Conservation (phyloP, 2,888 invertebrate species). For the Orthosia incerta region DNA sequence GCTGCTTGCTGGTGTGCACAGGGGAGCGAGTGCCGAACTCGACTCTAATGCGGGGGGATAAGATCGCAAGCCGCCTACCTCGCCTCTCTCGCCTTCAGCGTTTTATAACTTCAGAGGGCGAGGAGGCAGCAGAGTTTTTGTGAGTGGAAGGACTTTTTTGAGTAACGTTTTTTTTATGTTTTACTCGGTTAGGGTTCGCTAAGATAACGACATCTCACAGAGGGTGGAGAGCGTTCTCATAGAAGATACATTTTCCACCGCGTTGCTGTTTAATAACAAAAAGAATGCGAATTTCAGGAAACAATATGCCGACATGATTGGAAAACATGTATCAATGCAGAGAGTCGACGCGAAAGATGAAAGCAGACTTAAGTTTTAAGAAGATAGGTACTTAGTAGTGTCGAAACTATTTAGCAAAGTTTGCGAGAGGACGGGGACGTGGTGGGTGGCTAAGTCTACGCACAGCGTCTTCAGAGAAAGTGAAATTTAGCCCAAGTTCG, state of each 20-base stretch:
- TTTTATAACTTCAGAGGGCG: constrained; percentile 89
- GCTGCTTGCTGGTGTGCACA: constrained; percentile 79
- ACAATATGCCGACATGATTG: constrained; percentile 27
- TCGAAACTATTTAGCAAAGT: constrained; percentile 82
- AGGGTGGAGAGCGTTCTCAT: constrained; percentile 82
- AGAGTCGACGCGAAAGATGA: constrained; percentile 32
- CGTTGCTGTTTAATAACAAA: constrained; percentile 56
- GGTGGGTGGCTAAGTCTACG: constrained; percentile 88
- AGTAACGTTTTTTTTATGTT: constrained; percentile 91
- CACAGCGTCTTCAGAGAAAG: constrained; percentile 90
- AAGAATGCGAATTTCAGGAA: constrained; percentile 42
- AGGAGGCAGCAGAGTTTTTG: constrained; percentile 89
- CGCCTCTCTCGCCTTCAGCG: constrained; percentile 81
- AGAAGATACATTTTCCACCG: constrained; percentile 77
- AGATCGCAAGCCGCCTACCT: constrained; percentile 78
- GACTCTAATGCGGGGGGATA: constrained; percentile 82
- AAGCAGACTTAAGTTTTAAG: constrained; percentile 66
- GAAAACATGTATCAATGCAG: constrained; percentile 19
- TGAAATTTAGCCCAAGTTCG: constrained; percentile 91
- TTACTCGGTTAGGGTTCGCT: constrained; percentile 89
- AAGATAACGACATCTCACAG: constrained; percentile 89
- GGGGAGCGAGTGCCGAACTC: constrained; percentile 77
- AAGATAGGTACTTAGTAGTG: constrained; percentile 62
- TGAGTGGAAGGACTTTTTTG: constrained; percentile 90
- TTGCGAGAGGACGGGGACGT: constrained; percentile 77